These are phyloP conservation scores for Metopia argyrocephala DNA, from an alignment of 2,888 invertebrate species.

Conservation along the genomic window DNA sequence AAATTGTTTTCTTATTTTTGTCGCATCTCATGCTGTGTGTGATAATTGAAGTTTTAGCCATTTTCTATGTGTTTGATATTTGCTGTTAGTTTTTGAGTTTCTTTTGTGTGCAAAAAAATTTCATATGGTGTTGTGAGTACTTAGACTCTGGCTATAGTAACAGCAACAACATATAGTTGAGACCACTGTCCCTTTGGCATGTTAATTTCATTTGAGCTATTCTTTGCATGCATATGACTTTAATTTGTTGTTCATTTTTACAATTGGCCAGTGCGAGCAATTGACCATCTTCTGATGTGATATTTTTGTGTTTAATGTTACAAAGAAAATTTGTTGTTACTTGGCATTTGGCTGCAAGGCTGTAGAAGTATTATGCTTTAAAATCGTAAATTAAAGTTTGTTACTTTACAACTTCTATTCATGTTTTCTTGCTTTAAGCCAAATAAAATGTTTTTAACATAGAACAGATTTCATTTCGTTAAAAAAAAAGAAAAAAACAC, in stretches of 20 bases:
- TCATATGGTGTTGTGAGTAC: conserved; percentile 10
- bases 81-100: conserved; percentile 1
- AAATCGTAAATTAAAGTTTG: not conserved
- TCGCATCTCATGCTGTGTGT: conserved; percentile 38
- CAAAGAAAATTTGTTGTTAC: not conserved
- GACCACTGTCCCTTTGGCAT: not conserved
- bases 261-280: conserved; percentile 13
- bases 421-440: not conserved
- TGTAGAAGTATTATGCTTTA: not conserved
- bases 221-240: conserved; percentile 11
- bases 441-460: too few relatives aligned
- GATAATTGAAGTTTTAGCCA: conserved; percentile 53
- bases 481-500: too few relatives aligned
- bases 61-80: not conserved
- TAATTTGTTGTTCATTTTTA: conserved; percentile 30
- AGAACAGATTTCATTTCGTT: not conserved
- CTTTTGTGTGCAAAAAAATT: conserved; percentile 21
- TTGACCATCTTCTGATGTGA: conserved; percentile 20
- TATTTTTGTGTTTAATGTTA: not conserved
- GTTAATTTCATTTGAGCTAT: not conserved
- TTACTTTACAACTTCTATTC: not conserved
- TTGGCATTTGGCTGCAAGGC: not conserved
- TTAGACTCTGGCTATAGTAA: too few relatives aligned
- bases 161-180: not conserved
- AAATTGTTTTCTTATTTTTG: conserved; percentile 38